Conservation (phyloP, 2,888 invertebrate species). For the Tillus elongatus region DNA sequence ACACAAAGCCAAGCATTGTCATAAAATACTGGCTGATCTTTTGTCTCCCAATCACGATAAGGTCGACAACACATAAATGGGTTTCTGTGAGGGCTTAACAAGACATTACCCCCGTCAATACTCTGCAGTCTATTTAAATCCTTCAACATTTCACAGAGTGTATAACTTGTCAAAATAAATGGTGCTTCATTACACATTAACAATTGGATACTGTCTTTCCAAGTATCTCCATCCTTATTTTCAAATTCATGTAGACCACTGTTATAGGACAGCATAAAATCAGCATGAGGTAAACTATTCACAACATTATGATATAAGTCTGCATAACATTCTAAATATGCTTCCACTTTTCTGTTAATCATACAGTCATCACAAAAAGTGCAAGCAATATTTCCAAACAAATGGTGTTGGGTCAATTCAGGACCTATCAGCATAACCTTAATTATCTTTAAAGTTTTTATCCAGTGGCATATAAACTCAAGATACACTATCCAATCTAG, state of each 20-base stretch:
- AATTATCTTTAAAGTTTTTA: neutral
- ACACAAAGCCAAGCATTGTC: neutral
- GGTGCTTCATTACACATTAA: neutral
- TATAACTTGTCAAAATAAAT: neutral
- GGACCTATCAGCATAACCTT: neutral
- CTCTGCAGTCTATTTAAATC: neutral
- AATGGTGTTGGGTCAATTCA: neutral
- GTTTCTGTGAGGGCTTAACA: neutral
- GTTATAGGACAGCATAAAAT: neutral
- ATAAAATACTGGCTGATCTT: conserved; percentile 1
- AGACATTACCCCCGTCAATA: neutral
- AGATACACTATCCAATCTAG: neutral
- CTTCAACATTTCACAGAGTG: neutral
- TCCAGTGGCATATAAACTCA: conserved; percentile 1
- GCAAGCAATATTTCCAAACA: too few relatives aligned
- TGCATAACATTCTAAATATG: neutral
- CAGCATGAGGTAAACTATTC: neutral
- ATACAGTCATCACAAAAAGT: neutral
- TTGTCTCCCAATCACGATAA: conserved; percentile 1
- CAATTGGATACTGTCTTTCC: neutral
- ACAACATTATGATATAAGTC: neutral
- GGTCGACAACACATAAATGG: neutral
- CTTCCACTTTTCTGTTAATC: neutral
- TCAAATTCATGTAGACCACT: neutral
- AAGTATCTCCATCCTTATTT: neutral